phyloP scores from a whole-genome alignment of 2,888 invertebrate genomes.

The Monopis laevigella region DNA sequence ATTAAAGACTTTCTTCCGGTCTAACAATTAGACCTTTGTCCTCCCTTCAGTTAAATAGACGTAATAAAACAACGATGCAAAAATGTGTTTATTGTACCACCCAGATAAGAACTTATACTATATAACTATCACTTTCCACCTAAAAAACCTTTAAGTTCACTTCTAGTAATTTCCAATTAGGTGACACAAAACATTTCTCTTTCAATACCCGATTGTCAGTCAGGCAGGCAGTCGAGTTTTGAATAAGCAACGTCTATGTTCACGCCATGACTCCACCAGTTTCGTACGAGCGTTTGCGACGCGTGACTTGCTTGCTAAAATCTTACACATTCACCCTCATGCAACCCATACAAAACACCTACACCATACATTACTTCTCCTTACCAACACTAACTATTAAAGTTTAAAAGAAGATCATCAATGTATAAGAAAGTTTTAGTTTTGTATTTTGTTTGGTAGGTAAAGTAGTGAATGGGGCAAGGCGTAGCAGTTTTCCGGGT shows the following conservation, averaged over 20 bases:
- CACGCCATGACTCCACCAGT: constrained; percentile 7
- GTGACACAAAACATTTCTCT: too few species aligned
- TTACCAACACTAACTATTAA: background rate
- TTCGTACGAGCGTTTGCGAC: constrained; percentile 6
- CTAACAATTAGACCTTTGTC: too few species aligned
- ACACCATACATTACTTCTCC: background rate
- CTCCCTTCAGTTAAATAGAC: too few species aligned
- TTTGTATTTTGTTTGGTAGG: background rate
- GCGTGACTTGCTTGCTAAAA: constrained; percentile 4
- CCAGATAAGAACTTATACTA: too few species aligned
- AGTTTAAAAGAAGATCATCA: background rate
- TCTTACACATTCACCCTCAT: background rate
- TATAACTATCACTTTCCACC: too few species aligned
- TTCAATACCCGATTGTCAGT: constrained; percentile 9
- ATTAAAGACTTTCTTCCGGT: too few species aligned
- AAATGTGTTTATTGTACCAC: too few species aligned
- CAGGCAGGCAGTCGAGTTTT: constrained; percentile 6
- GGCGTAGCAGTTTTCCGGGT: constrained; percentile 1
- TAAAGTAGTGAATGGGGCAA: background rate
- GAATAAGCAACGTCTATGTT: constrained; percentile 6
- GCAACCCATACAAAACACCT: background rate
- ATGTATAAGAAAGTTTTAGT: background rate
- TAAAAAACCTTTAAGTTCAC: too few species aligned
- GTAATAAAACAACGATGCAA: too few species aligned
- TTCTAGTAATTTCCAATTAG: too few species aligned